phyloP scores from a whole-genome alignment of 2,797 vertebrate species.

The Spea hammondii region DNA sequence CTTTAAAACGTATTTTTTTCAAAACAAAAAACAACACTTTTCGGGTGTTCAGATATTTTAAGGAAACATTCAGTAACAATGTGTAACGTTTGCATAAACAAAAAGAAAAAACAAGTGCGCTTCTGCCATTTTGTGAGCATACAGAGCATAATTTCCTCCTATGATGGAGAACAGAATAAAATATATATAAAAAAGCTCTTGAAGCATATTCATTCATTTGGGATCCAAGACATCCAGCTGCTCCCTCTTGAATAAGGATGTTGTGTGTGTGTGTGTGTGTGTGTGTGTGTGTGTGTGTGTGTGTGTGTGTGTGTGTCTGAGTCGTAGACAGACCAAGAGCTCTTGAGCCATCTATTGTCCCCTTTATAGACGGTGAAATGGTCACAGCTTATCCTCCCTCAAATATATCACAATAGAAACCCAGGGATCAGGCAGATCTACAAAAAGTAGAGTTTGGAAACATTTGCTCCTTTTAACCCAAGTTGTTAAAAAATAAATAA shows the following conservation, averaged over 20 bases:
- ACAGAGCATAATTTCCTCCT: constrained; percentile 13
- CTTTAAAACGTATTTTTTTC: too few relatives aligned
- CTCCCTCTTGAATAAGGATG: constrained; percentile 20
- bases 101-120: too few relatives aligned
- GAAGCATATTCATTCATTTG: constrained; percentile 24
- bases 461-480: too few relatives aligned
- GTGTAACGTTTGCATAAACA: too few relatives aligned
- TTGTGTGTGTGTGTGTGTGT: not conserved
- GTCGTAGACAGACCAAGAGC: constrained; percentile 17
- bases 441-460: too few relatives aligned
- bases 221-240: constrained; percentile 31
- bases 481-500: too few relatives aligned
- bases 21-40: too few relatives aligned
- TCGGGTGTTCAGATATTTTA: too few relatives aligned
- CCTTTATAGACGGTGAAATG: not conserved
- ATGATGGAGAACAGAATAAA: constrained; percentile 4
- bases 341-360: constrained; percentile 24
- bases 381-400: not conserved
- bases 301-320: not conserved
- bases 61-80: too few relatives aligned
- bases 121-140: not conserved
- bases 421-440: too few relatives aligned
- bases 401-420: too few relatives aligned
- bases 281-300: constrained; percentile 5
- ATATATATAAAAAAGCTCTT: not conserved